These are phyloP conservation scores for Syngnathus acus DNA, from an alignment of 2,797 vertebrate species.

Conservation along the genomic window DNA sequence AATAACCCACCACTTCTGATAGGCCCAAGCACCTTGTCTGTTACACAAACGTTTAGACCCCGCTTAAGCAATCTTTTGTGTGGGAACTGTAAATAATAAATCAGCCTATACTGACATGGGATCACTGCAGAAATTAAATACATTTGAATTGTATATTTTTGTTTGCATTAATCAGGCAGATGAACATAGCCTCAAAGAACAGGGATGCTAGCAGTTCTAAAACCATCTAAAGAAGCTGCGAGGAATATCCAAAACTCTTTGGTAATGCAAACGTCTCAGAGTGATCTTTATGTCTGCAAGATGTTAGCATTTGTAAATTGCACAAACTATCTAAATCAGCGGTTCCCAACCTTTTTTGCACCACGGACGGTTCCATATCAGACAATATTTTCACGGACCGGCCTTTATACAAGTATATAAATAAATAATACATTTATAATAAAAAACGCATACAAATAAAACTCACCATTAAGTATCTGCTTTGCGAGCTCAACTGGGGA, in stretches of 20 bases:
- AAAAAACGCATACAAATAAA: no score
- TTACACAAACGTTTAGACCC: background rate
- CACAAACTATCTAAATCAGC: no score
- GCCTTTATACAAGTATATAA: no score
- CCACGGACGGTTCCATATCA: no score
- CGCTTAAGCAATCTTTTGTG: background rate
- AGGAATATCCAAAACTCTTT: background rate
- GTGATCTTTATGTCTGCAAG: background rate
- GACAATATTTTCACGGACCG: no score
- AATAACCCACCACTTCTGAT: background rate
- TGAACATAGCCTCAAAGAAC: background rate
- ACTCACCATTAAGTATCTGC: no score
- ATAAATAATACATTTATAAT: no score
- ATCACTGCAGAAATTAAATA: background rate
- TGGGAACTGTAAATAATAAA: constrained; percentile 1
- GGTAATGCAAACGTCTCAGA: no score
- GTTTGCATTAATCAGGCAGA: background rate
- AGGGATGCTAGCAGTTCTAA: background rate
- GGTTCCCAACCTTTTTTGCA: no score
- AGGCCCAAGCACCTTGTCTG: background rate
- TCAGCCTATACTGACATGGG: background rate
- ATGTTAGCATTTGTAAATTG: background rate
- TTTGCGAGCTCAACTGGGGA: no score
- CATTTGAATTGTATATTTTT: constrained; percentile 2
- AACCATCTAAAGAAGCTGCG: background rate